These are phyloP conservation scores for Charanyca ferruginea DNA, from an alignment of 2,888 invertebrate genomes.

Conservation along the genomic window DNA sequence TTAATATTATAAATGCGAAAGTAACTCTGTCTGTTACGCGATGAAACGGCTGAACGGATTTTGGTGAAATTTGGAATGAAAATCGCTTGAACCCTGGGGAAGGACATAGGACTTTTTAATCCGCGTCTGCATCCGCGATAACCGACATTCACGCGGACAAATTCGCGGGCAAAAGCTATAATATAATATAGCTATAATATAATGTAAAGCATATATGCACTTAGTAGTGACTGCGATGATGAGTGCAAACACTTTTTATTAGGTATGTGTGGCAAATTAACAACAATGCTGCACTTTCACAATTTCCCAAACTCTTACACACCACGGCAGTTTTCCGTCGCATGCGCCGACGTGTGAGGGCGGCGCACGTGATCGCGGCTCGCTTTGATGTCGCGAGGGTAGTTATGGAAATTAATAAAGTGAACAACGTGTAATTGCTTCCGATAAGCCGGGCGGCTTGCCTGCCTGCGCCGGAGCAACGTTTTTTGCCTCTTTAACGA, in stretches of 20 bases:
- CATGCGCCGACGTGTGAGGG: slow-evolving; percentile 67
- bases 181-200: too few relatives aligned
- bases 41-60: too few relatives aligned
- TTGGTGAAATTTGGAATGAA: too few relatives aligned
- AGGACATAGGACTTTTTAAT: too few relatives aligned
- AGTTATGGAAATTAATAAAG: slow-evolving; percentile 91
- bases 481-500: slow-evolving; percentile 76
- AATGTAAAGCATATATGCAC: too few relatives aligned
- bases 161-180: too few relatives aligned
- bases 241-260: background rate
- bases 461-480: slow-evolving; percentile 69
- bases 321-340: slow-evolving; percentile 47
- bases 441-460: slow-evolving; percentile 84
- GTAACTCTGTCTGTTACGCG: too few relatives aligned
- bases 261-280: background rate
- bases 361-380: slow-evolving; percentile 79
- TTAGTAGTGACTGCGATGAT: too few relatives aligned
- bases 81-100: too few relatives aligned
- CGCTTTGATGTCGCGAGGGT: slow-evolving; percentile 88
- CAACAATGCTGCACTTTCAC: background rate
- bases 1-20: too few relatives aligned
- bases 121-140: too few relatives aligned
- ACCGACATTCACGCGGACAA: too few relatives aligned
- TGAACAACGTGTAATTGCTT: slow-evolving; percentile 89
- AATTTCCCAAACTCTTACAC: background rate